Evolutionary conservation across 2,113 vertebrate species (phyloP), one percentile per base, ranked within the genome.

Genomic region (Cricetomys ansorgei): DNA sequence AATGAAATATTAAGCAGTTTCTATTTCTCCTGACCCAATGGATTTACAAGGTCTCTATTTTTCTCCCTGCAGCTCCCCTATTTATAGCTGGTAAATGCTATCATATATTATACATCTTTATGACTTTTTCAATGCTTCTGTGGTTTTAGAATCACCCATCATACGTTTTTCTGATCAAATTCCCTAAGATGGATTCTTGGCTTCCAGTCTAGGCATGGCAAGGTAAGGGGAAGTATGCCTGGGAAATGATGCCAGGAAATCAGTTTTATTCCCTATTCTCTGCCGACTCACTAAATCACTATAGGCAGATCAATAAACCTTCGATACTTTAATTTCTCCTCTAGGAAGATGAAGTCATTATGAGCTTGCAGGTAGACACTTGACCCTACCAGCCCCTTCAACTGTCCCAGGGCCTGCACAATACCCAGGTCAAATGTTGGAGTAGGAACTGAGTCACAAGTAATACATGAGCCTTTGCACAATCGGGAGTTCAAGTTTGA

Each of bases 61-160:
- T 97, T 91, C 92, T 92, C 94, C 64, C 57, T 40, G 94, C 67
- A 86, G n/a, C 37, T 81, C 45, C 92, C 96, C 96, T 98, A 97
- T 97, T 97, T 97, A 97, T 97, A 97, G 97, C 89, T 76, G 64
- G 96, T 89, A 97, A 97, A 97, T 97, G 97, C 96, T 89, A 95
- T 97, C 97, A 97, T 98, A 97, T 97, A 97, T 97, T 97, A 97
- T 98, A 97, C 92, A 97, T 98, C 97, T 96, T 96, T 97, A 97
- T 95, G 96, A 95, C 94, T 96, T 97, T 97, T 96, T 97, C 97
- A 95, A 94, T 97, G 96, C 97, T 96, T 96, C 97, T 96, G 97
- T 96, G 97, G 97, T 95, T 97, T 98, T 88, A 89, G 96, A 97
- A 97, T 94, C 97, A 97, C 96, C 97, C 75, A 88, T 96, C 97